Base-by-base conservation (phyloP, 2,113 vertebrate species). In the Pungitius pungitius region DNA sequence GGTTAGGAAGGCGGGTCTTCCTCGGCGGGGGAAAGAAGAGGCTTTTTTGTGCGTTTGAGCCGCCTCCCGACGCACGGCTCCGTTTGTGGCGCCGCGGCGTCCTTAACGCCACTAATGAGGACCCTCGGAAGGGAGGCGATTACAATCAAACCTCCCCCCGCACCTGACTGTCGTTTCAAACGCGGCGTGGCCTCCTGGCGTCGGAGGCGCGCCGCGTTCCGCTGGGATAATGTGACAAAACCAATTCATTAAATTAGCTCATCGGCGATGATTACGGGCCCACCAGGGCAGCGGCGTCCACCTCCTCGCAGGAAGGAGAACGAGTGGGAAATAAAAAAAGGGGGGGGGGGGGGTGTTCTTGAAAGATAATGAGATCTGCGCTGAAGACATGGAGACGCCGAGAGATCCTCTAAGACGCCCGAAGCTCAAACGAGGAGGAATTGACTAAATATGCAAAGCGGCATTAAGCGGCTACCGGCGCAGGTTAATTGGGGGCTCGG, bases 221-320 rank as follows among this genome's bases (percentile, higher is more conserved):
- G 56, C 70, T 59, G 88, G 89, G 89, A 92, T 90, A 87, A 86
- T 74, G 73, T 86, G 87, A 92, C 91, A 92, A 89, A 83, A 86
- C 81, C 87, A 86, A 88, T 92, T 92, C 87, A 90, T 96, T 96
- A 94, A 95, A 96, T 96, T 93, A 96, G 95, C 95, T 96, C 93
- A 93, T 96, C 95, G 92, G 89, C 92, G 89, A 80, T 89, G 93
- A 93, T 92, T 90, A 90, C 26, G 63, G 76, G 88, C 89, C 88
- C 83, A 73, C 69, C 79, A 89, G 89, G 80, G 70, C 69, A 51
- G 85, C 61, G 15, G 51, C 51, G 56, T 85, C 90, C 85, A 79
- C 80, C 75, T 73, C 33, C 75, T 85, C 78, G 73, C 83, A 85
- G 74, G 55, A 81, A 55, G 69, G 81, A 52, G 68, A 80, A 75